Conservation (phyloP, 2,113 vertebrate genomes). For the Bujurquina vittata region DNA sequence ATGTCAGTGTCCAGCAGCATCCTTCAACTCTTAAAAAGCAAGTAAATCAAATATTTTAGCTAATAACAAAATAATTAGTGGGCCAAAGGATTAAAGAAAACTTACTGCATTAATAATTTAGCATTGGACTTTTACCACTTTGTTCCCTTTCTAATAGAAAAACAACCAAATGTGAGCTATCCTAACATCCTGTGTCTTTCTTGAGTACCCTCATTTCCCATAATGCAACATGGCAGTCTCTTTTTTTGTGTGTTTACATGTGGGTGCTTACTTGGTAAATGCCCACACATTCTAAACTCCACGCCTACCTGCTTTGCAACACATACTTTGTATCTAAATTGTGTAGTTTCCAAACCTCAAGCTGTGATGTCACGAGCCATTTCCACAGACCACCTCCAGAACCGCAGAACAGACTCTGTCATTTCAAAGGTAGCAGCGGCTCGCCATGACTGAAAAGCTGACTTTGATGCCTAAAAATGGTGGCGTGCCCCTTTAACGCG, state of each 20-base stretch:
- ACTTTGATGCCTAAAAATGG: not conserved
- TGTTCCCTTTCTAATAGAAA: no score
- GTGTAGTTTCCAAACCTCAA: not conserved
- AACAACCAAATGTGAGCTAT: no score
- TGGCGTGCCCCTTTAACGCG: not conserved
- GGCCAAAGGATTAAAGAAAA: no score
- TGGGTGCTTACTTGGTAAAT: not conserved
- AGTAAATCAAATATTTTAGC: not conserved
- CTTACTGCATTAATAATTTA: no score
- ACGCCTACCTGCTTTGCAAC: not conserved
- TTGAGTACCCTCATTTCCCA: not conserved
- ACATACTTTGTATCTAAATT: not conserved
- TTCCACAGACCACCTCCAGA: slow-evolving; percentile 7
- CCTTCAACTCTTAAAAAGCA: not conserved
- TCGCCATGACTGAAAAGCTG: not conserved
- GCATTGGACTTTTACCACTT: no score
- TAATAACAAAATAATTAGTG: not conserved
- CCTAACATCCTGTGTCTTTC: not conserved
- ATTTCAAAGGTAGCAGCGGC: not conserved
- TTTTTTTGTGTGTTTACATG: no score
- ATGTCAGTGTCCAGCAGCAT: no score
- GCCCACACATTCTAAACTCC: not conserved
- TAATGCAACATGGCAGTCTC: not conserved
- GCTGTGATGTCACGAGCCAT: slow-evolving; percentile 6
- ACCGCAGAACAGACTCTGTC: not conserved